Conservation (phyloP, 2,888 invertebrate genomes). For the Portevinia maculata region DNA sequence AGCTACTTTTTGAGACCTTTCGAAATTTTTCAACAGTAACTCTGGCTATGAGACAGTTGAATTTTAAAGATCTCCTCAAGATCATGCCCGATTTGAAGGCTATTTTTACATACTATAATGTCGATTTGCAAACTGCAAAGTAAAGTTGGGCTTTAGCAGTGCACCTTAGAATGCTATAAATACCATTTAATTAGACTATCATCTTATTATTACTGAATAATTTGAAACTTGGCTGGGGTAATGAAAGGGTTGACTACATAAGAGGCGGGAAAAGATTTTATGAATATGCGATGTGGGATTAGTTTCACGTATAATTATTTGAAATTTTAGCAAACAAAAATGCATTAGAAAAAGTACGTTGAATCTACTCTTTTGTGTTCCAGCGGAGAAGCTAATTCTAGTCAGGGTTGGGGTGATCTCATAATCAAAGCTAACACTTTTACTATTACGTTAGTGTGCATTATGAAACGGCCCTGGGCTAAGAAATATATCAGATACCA, state of each 20-base stretch:
- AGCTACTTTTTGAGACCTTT: too few relatives aligned
- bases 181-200: not conserved
- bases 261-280: not conserved
- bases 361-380: not conserved
- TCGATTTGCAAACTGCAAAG: not conserved
- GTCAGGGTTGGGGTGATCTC: not conserved
- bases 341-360: not conserved
- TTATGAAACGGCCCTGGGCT: too few relatives aligned
- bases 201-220: not conserved
- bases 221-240: not conserved
- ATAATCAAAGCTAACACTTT: not conserved
- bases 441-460: too few relatives aligned
- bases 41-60: not conserved
- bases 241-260: not conserved
- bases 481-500: too few relatives aligned
- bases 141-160: not conserved
- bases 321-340: too few relatives aligned
- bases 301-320: not conserved
- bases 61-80: conserved; percentile 1
- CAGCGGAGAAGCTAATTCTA: not conserved
- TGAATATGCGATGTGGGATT: not conserved
- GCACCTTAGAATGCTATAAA: not conserved
- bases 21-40: too few relatives aligned
- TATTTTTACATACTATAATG: not conserved
- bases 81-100: conserved; percentile 10